These are phyloP conservation scores for Trichogramma dendrolimi DNA, from an alignment of 2,888 invertebrate species.

Conservation along the genomic window DNA sequence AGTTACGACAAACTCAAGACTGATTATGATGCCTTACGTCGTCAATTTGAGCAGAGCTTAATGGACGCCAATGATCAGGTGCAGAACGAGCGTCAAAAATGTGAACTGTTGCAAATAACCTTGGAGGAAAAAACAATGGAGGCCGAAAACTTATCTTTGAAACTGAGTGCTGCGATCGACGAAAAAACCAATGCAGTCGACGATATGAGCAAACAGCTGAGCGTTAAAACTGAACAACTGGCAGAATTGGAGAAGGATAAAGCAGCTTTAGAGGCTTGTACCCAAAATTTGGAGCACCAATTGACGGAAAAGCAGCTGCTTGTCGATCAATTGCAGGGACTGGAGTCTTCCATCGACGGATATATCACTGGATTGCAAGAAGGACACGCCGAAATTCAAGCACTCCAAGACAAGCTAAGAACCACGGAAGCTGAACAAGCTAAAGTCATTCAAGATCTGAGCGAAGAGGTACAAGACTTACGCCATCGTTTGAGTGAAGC, in stretches of 20 bases:
- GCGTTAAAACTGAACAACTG: constrained; percentile 32
- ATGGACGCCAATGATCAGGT: constrained; percentile 42
- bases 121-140: constrained; percentile 41
- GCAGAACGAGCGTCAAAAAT: constrained; percentile 33
- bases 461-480: constrained; percentile 22
- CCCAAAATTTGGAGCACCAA: constrained; percentile 30
- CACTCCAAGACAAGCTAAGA: constrained; percentile 38
- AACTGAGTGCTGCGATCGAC: constrained; percentile 23
- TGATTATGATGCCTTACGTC: constrained; percentile 37
- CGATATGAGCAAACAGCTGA: too few species aligned
- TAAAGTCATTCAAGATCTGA: constrained; percentile 9
- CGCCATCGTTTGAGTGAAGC: background rate
- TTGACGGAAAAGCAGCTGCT: constrained; percentile 30
- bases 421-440: constrained; percentile 31
- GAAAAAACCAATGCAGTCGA: background rate
- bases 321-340: background rate
- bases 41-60: constrained; percentile 39
- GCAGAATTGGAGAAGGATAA: constrained; percentile 31
- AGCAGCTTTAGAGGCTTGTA: constrained; percentile 23
- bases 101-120: constrained; percentile 31
- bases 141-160: constrained; percentile 48
- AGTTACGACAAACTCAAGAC: constrained; percentile 34
- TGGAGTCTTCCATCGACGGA: constrained; percentile 17
- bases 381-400: constrained; percentile 41
- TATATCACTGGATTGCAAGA: constrained; percentile 40